Evolutionary conservation across 1,140 invertebrate genomes (phyloP).

Genomic region (Phymastichus coffea): DNA sequence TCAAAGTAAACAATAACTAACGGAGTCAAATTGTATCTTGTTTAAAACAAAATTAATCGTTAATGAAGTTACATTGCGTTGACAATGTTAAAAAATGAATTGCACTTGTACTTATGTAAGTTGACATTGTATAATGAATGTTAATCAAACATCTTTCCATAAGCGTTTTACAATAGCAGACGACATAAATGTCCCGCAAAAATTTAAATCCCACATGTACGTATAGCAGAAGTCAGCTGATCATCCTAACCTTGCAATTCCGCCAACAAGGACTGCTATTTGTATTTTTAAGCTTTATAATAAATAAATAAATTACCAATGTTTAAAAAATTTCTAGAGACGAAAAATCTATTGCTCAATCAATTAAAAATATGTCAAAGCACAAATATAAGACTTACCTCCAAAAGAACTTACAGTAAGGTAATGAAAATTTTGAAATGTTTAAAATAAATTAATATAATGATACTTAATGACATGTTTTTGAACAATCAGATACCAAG

Average conservation of each 20-base stretch:
- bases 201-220: too few relatives aligned
- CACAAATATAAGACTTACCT: neutral
- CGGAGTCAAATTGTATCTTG: too few relatives aligned
- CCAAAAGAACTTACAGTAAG: neutral
- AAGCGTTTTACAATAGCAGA: neutral
- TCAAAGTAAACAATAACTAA: neutral
- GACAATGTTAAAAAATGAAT: neutral
- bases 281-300: neutral
- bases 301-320: neutral
- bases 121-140: neutral
- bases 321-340: conserved; percentile 5
- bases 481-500: conserved; percentile 21
- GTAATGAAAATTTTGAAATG: conserved; percentile 1
- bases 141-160: too few relatives aligned
- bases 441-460: too few relatives aligned
- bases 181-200: neutral
- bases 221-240: neutral
- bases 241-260: neutral
- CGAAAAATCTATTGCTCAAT: neutral
- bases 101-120: neutral
- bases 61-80: neutral
- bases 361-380: neutral
- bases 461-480: too few relatives aligned
- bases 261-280: neutral
- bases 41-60: neutral